Percentiles rank a stretch among this genome's conserved stretches.
Evolutionary conservation across 35 echinoderm and acorn worm species (phyloP).

Genomic region (Ophioderma brevispina): DNA sequence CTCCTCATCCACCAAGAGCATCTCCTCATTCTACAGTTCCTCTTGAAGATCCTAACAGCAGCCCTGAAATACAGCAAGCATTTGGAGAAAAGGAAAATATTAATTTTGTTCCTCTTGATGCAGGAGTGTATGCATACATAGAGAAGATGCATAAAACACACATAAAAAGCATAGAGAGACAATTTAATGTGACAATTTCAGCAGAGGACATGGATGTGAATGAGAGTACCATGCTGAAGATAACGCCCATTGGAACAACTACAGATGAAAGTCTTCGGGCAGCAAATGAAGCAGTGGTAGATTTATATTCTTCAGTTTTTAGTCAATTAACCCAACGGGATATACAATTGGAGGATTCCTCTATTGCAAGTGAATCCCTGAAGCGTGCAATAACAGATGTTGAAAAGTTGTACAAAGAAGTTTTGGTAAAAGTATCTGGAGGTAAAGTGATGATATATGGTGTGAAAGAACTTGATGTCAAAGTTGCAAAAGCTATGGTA

Average conservation of each 20-base stretch:
- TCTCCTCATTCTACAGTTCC: too few relatives aligned
- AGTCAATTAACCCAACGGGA: background rate
- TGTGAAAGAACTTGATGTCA: background rate
- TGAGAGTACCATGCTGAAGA: background rate
- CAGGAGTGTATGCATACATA: slow-evolving; percentile 17
- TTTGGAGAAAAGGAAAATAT: background rate
- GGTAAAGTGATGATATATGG: slow-evolving; percentile 23
- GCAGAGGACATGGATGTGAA: background rate
- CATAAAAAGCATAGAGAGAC: slow-evolving; percentile 11
- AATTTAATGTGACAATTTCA: slow-evolving; percentile 7
- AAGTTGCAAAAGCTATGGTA: slow-evolving; percentile 6
- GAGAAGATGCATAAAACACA: background rate
- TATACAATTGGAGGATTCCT: background rate
- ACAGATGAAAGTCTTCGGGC: background rate
- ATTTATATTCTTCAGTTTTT: slow-evolving; percentile 15
- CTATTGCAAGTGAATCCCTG: background rate
- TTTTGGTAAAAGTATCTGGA: background rate
- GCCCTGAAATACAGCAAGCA: too few relatives aligned
- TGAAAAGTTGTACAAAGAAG: background rate
- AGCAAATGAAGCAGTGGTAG: slow-evolving; percentile 1
- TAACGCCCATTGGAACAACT: background rate
- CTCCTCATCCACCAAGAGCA: too few relatives aligned
- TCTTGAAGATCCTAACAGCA: too few relatives aligned
- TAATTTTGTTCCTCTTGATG: slow-evolving; percentile 17
- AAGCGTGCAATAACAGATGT: background rate